phyloP scores from a whole-genome alignment of 2,888 invertebrate species.

The Cinara cedri region DNA sequence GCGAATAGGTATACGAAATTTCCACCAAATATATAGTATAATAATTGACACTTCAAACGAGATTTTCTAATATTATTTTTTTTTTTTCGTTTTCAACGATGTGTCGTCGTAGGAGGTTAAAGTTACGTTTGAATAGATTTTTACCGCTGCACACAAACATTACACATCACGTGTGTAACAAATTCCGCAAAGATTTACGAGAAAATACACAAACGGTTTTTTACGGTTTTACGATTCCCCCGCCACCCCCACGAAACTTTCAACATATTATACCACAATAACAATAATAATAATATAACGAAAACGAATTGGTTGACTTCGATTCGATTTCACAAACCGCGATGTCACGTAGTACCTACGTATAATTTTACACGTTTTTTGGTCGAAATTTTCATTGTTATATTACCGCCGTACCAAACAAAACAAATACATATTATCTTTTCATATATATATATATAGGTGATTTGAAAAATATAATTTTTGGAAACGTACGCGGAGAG shows the following conservation, averaged over 20 bases:
- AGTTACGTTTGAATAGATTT: conserved; percentile 19
- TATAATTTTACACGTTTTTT: conserved; percentile 16
- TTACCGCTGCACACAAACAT: neutral
- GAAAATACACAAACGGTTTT: neutral
- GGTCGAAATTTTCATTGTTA: no score
- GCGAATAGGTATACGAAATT: conserved; percentile 20
- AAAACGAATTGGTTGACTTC: neutral
- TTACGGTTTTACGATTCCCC: conserved; percentile 9
- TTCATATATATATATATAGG: no score
- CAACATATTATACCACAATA: conserved; percentile 20
- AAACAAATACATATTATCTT: no score
- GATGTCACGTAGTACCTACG: conserved; percentile 16
- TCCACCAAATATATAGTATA: neutral
- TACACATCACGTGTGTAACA: neutral
- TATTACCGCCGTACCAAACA: no score
- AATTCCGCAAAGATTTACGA: neutral
- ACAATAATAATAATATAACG: neutral
- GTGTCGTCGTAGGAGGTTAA: neutral
- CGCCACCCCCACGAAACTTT: conserved; percentile 17
- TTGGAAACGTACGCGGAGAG: no score
- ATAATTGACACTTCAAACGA: conserved; percentile 27
- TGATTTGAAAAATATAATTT: no score
- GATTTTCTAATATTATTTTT: conserved; percentile 7
- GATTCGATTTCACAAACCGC: conserved; percentile 19
- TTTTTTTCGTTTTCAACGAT: neutral